Percentiles rank a stretch among this genome's conserved stretches.
These are phyloP conservation scores for Aegotheles bennettii DNA, from an alignment of 2,113 vertebrate genomes.

Conservation along the genomic window DNA sequence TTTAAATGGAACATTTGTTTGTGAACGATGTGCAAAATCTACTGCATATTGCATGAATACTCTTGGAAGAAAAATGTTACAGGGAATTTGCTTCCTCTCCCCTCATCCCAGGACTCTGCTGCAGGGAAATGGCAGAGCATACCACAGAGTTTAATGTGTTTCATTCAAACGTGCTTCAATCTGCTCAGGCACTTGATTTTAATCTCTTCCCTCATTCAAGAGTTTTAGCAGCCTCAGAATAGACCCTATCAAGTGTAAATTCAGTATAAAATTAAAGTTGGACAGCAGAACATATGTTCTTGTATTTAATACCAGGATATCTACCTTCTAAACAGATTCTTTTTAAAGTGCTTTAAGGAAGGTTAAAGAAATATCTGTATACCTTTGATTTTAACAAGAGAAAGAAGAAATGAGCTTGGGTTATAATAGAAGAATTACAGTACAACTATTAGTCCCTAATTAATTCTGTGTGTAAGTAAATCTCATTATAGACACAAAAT, in stretches of 20 bases:
- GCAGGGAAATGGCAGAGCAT: not conserved
- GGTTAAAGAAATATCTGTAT: constrained; percentile 15
- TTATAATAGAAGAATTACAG: constrained; percentile 47
- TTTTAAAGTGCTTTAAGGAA: not conserved
- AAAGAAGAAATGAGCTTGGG: not conserved
- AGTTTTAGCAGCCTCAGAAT: not conserved
- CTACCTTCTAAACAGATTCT: not conserved
- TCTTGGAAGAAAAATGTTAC: not conserved
- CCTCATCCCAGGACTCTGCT: not conserved
- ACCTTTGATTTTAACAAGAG: not conserved
- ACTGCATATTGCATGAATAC: not conserved
- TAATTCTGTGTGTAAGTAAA: constrained; percentile 65
- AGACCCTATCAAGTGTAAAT: not conserved
- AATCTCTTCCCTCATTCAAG: not conserved
- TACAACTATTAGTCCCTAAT: constrained; percentile 57
- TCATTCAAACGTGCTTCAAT: not conserved
- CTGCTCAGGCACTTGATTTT: not conserved
- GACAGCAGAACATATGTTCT: not conserved
- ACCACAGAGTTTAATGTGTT: not conserved
- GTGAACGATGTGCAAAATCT: rapidly evolving
- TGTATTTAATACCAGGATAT: not conserved
- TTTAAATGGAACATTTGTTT: not conserved
- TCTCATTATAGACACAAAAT: constrained; percentile 70
- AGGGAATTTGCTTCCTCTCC: not conserved
- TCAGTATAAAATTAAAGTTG: not conserved